A percentile compares a stretch with the other conserved stretches of the same genome.
These are phyloP conservation scores for Crax fasciolata DNA, from an alignment of 2,797 vertebrate genomes.

Conservation along the genomic window DNA sequence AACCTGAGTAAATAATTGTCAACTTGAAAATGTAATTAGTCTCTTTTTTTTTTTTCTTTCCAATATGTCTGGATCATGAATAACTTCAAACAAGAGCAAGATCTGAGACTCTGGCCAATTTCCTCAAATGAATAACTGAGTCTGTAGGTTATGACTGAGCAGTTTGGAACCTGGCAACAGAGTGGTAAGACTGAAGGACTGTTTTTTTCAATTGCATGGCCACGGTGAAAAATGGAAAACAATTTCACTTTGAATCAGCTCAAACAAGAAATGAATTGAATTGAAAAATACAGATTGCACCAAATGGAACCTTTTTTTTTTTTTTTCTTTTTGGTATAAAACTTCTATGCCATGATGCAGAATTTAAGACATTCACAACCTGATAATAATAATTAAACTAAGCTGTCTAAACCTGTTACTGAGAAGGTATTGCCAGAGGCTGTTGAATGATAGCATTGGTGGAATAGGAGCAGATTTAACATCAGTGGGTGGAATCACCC, in stretches of 20 bases:
- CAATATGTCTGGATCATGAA: background rate
- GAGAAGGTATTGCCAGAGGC: background rate
- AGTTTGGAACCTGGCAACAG: conserved; percentile 18
- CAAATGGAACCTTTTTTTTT: background rate
- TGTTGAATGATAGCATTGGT: background rate
- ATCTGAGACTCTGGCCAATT: background rate
- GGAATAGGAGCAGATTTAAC: background rate
- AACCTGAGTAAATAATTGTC: background rate
- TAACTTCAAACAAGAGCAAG: background rate
- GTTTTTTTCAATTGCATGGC: background rate
- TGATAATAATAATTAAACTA: background rate
- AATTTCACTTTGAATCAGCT: conserved; percentile 19
- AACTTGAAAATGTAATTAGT: background rate
- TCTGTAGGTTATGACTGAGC: background rate
- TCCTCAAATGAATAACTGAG: background rate
- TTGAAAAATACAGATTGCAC: background rate
- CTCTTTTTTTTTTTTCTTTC: background rate
- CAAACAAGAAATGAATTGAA: background rate
- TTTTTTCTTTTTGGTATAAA: background rate
- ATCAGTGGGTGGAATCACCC: background rate
- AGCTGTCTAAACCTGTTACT: background rate
- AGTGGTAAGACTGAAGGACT: background rate
- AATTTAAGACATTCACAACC: background rate
- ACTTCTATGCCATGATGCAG: background rate
- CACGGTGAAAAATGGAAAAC: conserved; percentile 16